Evolutionary conservation across 1,140 invertebrate genomes (phyloP), one percentile per base, ranked within the genome.

Genomic region (Periplaneta americana): DNA sequence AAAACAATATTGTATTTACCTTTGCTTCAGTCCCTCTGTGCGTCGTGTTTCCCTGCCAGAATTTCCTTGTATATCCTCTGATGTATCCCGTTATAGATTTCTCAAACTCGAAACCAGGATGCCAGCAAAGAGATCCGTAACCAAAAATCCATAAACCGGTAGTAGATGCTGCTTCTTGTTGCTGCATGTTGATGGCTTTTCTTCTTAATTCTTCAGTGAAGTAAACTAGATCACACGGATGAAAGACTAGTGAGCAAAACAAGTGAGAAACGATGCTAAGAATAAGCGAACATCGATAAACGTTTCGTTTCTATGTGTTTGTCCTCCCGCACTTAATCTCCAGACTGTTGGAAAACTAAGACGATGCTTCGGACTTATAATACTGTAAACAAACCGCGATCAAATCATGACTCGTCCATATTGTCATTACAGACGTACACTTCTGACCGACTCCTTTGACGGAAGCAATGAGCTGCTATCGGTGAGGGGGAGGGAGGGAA

Each of bases 101-200:
- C 82, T 91, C 89, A 86, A 92, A 96, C 81, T 93, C 90, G 86
- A 97, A 97, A 34, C 96, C 96, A 0, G 96, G 96, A 87, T 94
- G 90, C 96, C 96, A 97, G 88, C 95, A 96, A 6, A 97, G 86
- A 1, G 95, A 96, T 17, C 96, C 96, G 84, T 97, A 97, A 0
- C 95, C 96, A 84, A 97, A 97, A 22, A 97, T 91, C 96, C 95
- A 97, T 32, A 92, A 85, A 18, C 80, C 86, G 15, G 34, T 18
- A n/a, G 18, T 33, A 17, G 32, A 6, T 5, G 1, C 34, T 34
- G 34, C 66, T 13, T 80, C n/a, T 18, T 33, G 31, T 34, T 79
- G 78, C 36, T 79, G 36, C n/a, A 48, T 35, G 18, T 39, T 33
- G 18, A 39, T 33, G 77, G 33, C n/a, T n/a, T n/a, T n/a, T 34